Base-by-base conservation (phyloP, 2,113 vertebrate species). In the Mustela nigripes region DNA sequence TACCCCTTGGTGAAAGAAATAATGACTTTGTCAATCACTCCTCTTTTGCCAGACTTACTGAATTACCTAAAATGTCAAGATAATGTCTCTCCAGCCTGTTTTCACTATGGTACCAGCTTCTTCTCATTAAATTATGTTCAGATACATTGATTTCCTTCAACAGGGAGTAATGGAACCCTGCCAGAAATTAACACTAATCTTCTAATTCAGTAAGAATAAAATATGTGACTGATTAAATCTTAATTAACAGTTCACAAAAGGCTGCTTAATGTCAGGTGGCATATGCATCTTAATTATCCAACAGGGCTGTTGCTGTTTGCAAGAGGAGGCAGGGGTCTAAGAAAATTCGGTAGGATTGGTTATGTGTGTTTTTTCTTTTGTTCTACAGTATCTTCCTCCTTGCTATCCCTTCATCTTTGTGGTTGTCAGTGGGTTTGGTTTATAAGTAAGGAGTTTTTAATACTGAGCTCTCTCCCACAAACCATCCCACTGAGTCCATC, bases 211-310 rank as follows among this genome's bases (percentile, higher is more conserved):
- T 93, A 95, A 96, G 97, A 98, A 98, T 97, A 98, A 98, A 98
- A 97, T 97, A 98, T 96, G 97, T 91, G 93, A 97, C 97, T 98
- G 97, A 98, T 98, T 98, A 98, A 97, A 98, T 98, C 98, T 98
- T 98, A 98, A 98, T 98, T 98, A 98, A 97, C 96, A 97, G 97
- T 98, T 98, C 97, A 98, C 98, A 98, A 98, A 98, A 98, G 96
- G 92, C 98, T 98, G 95, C 92, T 95, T 96, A 95, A 97, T 97
- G 97, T 91, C 98, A 98, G 96, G 91, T 97, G 69, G 92, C 79
- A 87, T 73, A 82, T 60, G 95, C 97, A 98, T 97, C 93, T 98
- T 97, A 97, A 98, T 98, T 97, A 97, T 73, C 88, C 81, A 84
- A 95, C 93, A 83, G 89, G 26, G 62, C 80, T 28, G 22, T 7